A percentile compares a stretch with the other conserved stretches of the same genome.
Conservation (phyloP, 2,797 vertebrate species). For the Poeciliopsis turneri region DNA sequence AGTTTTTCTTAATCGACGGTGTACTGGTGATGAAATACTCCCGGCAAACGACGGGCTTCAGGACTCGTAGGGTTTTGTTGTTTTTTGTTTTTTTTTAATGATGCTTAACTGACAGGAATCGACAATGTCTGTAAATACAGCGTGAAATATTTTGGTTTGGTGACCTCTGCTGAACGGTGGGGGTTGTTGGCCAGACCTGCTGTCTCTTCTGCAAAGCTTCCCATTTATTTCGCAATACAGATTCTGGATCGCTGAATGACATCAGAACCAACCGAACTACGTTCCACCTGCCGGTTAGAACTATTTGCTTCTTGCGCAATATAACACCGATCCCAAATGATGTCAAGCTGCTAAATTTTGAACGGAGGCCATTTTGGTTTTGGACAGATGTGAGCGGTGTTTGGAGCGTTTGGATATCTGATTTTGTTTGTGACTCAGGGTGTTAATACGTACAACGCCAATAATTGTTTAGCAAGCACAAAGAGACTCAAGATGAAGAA, state of each 20-base stretch:
- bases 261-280: not conserved
- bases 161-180: not conserved
- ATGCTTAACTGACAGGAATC: not conserved
- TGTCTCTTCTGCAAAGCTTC: not conserved
- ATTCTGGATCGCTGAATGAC: not conserved
- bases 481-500: too few species aligned
- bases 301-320: not conserved
- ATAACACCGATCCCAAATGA: not conserved
- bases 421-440: too few species aligned
- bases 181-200: not conserved
- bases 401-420: too few species aligned
- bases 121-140: not conserved
- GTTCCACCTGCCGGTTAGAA: not conserved
- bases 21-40: not conserved
- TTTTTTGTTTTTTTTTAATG: not conserved
- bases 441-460: too few species aligned
- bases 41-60: not conserved
- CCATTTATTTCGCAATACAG: not conserved
- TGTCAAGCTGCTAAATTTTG: not conserved
- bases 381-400: too few species aligned
- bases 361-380: too few species aligned
- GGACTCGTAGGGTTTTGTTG: not conserved
- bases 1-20: slow-evolving; percentile 5
- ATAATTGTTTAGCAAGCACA: too few species aligned
- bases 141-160: not conserved